phyloP scores from a whole-genome alignment of 2,797 vertebrate species.

The Sphenodon punctatus region DNA sequence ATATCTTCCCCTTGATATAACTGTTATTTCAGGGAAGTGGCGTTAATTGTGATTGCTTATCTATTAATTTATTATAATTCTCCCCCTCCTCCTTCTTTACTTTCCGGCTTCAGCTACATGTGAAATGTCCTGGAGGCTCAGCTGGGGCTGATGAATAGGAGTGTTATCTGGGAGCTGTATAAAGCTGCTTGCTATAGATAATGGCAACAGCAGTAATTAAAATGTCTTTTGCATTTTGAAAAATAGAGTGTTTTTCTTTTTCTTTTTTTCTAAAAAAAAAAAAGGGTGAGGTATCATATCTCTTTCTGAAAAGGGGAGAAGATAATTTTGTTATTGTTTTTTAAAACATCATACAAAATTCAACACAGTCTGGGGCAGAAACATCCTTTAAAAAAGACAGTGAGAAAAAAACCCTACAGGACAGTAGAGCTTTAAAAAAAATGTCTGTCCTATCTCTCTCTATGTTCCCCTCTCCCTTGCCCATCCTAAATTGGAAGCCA shows the following conservation, averaged over 20 bases:
- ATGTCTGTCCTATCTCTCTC: no score
- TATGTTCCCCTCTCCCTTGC: no score
- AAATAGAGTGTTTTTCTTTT: conserved; percentile 58
- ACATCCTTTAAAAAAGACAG: conserved; percentile 18
- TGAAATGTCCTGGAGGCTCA: conserved; percentile 73
- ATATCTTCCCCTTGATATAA: conserved; percentile 80
- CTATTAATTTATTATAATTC: conserved; percentile 85
- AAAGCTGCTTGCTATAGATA: conserved; percentile 79
- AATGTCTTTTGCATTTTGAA: conserved; percentile 72
- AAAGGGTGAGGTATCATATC: conserved; percentile 51
- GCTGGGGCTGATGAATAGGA: conserved; percentile 79
- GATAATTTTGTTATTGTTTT: conserved; percentile 50
- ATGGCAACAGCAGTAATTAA: conserved; percentile 78
- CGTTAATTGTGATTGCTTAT: conserved; percentile 85
- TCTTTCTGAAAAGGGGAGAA: conserved; percentile 56
- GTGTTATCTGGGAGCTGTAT: conserved; percentile 77
- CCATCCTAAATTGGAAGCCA: no score
- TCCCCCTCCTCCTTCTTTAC: conserved; percentile 58
- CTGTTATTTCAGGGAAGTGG: conserved; percentile 78
- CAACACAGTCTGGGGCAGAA: conserved; percentile 11
- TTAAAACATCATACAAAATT: conserved; percentile 27
- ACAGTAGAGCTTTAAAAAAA: no score
- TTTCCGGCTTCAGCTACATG: conserved; percentile 80
- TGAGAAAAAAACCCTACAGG: not conserved
- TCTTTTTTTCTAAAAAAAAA: no score